A percentile compares a stretch with the other conserved stretches of the same genome.
Evolutionary conservation across 2,797 vertebrate species (phyloP).

Genomic region (Emys orbicularis): DNA sequence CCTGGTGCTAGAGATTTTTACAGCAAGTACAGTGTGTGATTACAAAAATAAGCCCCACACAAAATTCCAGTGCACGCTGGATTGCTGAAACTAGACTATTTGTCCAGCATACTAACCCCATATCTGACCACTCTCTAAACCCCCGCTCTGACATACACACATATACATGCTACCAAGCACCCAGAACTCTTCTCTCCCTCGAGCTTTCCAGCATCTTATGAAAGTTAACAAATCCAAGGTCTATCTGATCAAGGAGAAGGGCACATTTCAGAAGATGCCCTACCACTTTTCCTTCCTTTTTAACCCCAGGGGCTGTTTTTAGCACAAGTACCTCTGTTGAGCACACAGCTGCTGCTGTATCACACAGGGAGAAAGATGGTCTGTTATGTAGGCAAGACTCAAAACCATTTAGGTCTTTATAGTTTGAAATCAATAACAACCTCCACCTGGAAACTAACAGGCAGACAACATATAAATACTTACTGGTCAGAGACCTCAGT

Average conservation of each 20-base stretch:
- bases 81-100: background rate
- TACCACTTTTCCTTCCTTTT: background rate
- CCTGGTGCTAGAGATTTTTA: background rate
- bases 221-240: background rate
- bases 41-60: background rate
- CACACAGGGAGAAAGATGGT: background rate
- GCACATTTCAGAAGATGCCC: background rate
- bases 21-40: background rate
- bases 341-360: background rate
- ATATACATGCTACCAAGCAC: background rate
- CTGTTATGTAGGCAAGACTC: background rate
- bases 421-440: background rate
- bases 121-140: background rate
- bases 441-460: background rate
- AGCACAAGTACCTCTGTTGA: background rate
- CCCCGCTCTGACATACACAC: rapidly evolving
- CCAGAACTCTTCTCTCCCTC: background rate
- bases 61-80: background rate
- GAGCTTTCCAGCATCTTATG: background rate
- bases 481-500: slow-evolving; percentile 1
- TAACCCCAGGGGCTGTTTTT: background rate
- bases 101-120: background rate
- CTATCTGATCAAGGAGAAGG: background rate
- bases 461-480: background rate
- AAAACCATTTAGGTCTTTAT: background rate